Evolutionary conservation across 1,140 invertebrate genomes (phyloP).

Genomic region (Bilobella aurantiaca): DNA sequence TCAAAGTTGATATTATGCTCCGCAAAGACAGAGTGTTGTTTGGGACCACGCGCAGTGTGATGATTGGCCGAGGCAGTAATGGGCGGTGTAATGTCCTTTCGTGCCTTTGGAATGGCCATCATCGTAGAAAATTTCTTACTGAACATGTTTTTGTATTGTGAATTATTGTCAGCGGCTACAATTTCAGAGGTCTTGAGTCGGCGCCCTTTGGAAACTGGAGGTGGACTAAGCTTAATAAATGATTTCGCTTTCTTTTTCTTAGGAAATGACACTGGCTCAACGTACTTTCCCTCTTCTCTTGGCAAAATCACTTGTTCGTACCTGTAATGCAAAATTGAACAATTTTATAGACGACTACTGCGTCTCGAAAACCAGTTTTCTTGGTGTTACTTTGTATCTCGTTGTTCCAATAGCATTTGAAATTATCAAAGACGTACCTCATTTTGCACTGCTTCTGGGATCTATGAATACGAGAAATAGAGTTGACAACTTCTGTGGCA

Average conservation of each 20-base stretch:
- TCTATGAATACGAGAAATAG: constrained; percentile 63
- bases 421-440: constrained; percentile 44
- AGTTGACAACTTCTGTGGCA: constrained; percentile 81
- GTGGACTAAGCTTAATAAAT: constrained; percentile 27
- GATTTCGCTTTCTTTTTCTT: constrained; percentile 37
- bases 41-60: constrained; percentile 56
- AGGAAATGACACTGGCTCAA: constrained; percentile 47
- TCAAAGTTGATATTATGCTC: constrained; percentile 81
- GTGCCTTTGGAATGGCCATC: constrained; percentile 59
- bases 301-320: constrained; percentile 70
- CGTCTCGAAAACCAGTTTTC: too few species aligned
- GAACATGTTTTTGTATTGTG: constrained; percentile 58
- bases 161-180: constrained; percentile 71
- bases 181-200: constrained; percentile 69
- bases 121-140: constrained; percentile 62
- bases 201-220: constrained; percentile 53
- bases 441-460: constrained; percentile 79
- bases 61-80: constrained; percentile 13
- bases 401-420: constrained; percentile 1
- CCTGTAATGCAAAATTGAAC: constrained; percentile 32
- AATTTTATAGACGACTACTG: neutral
- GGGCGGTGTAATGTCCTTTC: constrained; percentile 38
- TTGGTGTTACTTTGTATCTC: too few species aligned
- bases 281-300: constrained; percentile 72
- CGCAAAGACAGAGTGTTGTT: constrained; percentile 66